Base-by-base conservation (phyloP, 2,113 vertebrate genomes). In the Halichoeres trimaculatus region DNA sequence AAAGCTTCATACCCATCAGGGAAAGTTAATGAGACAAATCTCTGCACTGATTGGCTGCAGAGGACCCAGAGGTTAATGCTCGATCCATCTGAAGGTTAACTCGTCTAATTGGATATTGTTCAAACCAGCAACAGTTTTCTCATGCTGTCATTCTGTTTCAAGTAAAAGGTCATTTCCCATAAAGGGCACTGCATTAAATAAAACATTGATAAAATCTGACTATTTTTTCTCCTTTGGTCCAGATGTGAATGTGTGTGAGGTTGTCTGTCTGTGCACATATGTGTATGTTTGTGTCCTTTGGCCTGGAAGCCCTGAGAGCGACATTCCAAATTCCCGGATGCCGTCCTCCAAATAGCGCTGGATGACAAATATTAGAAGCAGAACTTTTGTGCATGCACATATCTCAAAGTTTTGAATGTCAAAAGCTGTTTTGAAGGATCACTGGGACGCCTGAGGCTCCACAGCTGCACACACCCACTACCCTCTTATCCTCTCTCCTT, bases 361-460 rank as follows among this genome's bases (percentile, higher is more conserved):
- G 16, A 55, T 52, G 69, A 76, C 73, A 89, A 78, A 89, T 90
- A 88, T 88, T 76, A 80, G 74, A 63, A 84, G 74, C 67, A 52
- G 63, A 76, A 69, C 52, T 78, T 51, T 66, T 74, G 62, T 76
- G 67, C 43, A 58, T 87, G 64, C 52, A 81, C 51, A 83, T 66
- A 85, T 77, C 76, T 88, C 67, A 81, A 77, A 86, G 69, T 74
- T 84, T 67, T 83, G 54, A 70, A 76, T 74, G 81, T 86, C 83
- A 85, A 70, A 85, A 76, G 83, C 87, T 87, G 83, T 89, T 90
- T 84, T 84, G 57, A 77, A 84, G 54, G 78, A 87, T 81, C 73
- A 74, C 59, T 69, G 43, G 20, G 53, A 85, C 41, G 87, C 89
- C 85, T 74, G 40, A 54, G 88, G 86, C 85, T 77, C 61, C 79